Evolutionary conservation across 2,113 vertebrate species (phyloP).

Genomic region (Salvelinus fontinalis): DNA sequence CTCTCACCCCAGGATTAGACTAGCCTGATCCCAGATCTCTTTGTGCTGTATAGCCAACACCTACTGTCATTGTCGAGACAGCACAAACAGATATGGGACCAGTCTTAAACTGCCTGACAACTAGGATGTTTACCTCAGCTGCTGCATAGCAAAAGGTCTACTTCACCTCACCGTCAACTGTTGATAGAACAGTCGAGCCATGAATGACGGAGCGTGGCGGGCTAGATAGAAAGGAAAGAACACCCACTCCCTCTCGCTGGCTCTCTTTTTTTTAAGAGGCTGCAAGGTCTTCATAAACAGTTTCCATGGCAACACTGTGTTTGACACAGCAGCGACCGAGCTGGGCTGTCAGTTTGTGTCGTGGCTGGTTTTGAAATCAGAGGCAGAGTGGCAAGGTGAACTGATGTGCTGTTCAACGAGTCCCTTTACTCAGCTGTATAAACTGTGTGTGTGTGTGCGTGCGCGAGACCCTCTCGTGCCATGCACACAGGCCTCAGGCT

Average conservation of each 20-base stretch:
- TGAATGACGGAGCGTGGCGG: not conserved
- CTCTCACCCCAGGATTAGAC: not conserved
- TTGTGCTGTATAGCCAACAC: too few species aligned
- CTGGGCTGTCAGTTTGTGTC: conserved; percentile 30
- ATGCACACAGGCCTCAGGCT: too few species aligned
- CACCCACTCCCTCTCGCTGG: conserved; percentile 52
- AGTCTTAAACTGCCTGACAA: too few species aligned
- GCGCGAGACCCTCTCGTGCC: too few species aligned
- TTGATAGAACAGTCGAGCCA: conserved; percentile 33
- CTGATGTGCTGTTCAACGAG: conserved; percentile 41
- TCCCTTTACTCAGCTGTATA: conserved; percentile 19
- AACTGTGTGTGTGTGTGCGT: not conserved
- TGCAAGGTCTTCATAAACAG: conserved; percentile 59
- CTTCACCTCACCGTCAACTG: conserved; percentile 28
- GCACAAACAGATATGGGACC: too few species aligned
- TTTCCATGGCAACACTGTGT: conserved; percentile 62
- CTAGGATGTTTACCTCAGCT: too few species aligned
- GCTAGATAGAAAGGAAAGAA: not conserved
- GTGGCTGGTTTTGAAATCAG: conserved; percentile 34
- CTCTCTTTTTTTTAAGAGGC: conserved; percentile 35
- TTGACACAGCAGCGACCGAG: conserved; percentile 31
- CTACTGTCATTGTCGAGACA: too few species aligned
- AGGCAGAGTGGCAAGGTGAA: conserved; percentile 14
- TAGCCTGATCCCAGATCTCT: too few species aligned
- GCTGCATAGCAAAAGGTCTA: not conserved